Evolutionary conservation across 2,113 vertebrate species (phyloP).

Genomic region (Mohoua ochrocephala): DNA sequence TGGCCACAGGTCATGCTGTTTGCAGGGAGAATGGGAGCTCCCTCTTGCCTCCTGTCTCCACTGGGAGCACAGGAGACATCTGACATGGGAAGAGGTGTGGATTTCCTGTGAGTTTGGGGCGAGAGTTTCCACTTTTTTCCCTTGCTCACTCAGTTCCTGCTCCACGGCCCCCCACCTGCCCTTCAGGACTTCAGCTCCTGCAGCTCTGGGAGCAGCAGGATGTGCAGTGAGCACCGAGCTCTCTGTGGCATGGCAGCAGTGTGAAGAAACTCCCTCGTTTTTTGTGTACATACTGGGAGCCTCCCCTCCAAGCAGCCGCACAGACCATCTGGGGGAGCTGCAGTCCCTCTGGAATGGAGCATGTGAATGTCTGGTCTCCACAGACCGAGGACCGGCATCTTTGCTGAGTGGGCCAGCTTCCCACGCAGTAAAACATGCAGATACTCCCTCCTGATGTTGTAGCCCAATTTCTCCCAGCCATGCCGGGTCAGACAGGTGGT

Average conservation of each 20-base stretch:
- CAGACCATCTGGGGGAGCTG: not conserved
- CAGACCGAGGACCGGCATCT: not conserved
- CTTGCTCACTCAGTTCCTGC: not conserved
- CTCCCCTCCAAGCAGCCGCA: not conserved
- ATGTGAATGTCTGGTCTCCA: not conserved
- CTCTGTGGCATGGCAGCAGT: not conserved
- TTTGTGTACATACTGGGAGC: not conserved
- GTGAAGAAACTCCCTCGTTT: not conserved
- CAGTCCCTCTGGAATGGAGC: not conserved
- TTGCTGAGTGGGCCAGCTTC: not conserved
- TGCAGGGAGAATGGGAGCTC: not conserved
- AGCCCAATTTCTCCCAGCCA: not conserved
- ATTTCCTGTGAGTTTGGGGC: not conserved
- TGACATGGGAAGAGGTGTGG: not conserved
- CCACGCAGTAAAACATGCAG: not conserved
- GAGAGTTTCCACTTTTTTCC: not conserved
- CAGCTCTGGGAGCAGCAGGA: not conserved
- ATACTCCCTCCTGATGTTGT: rapidly evolving
- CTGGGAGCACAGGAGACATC: not conserved
- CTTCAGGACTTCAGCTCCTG: not conserved
- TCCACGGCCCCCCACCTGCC: not conserved
- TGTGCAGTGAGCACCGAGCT: not conserved
- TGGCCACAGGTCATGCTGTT: not conserved
- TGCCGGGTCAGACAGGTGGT: rapidly evolving
- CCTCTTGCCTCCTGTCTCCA: not conserved